phyloP scores from a whole-genome alignment of 1,140 invertebrate genomes.

The Helicoverpa zea region DNA sequence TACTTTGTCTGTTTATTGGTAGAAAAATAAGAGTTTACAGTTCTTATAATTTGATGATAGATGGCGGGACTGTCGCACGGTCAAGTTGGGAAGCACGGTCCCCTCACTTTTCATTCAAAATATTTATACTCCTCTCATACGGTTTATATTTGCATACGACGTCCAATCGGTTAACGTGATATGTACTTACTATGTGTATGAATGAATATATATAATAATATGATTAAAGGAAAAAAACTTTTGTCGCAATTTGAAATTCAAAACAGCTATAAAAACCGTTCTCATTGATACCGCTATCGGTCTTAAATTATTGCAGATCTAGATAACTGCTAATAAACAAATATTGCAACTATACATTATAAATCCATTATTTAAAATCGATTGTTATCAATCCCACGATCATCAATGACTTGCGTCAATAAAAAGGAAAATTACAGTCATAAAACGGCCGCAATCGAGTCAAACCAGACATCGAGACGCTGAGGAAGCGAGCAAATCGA shows the following conservation, averaged over 20 bases:
- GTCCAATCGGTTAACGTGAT: too few relatives aligned
- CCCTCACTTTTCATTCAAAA: too few relatives aligned
- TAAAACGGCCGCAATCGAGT: slow-evolving; percentile 71
- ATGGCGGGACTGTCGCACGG: slow-evolving; percentile 11
- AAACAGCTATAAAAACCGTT: slow-evolving; percentile 5
- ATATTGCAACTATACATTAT: slow-evolving; percentile 40
- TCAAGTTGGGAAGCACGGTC: too few relatives aligned
- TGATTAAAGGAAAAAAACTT: not conserved
- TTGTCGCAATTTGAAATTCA: not conserved
- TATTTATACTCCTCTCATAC: too few relatives aligned
- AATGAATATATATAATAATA: not conserved
- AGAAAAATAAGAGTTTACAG: not conserved
- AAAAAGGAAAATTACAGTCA: slow-evolving; percentile 82
- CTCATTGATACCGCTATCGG: not conserved
- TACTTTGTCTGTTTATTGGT: not conserved
- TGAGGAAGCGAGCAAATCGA: slow-evolving; percentile 55
- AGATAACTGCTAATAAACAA: slow-evolving; percentile 1
- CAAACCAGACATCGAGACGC: slow-evolving; percentile 72
- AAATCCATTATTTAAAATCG: slow-evolving; percentile 65
- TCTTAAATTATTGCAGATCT: not conserved
- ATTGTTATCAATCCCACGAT: slow-evolving; percentile 74
- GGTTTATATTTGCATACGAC: too few relatives aligned
- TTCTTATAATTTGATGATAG: not conserved
- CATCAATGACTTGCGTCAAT: slow-evolving; percentile 70
- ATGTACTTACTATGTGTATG: too few relatives aligned